Base-by-base conservation (phyloP, 2,888 invertebrate genomes). In the Bembecia ichneumoniformis region DNA sequence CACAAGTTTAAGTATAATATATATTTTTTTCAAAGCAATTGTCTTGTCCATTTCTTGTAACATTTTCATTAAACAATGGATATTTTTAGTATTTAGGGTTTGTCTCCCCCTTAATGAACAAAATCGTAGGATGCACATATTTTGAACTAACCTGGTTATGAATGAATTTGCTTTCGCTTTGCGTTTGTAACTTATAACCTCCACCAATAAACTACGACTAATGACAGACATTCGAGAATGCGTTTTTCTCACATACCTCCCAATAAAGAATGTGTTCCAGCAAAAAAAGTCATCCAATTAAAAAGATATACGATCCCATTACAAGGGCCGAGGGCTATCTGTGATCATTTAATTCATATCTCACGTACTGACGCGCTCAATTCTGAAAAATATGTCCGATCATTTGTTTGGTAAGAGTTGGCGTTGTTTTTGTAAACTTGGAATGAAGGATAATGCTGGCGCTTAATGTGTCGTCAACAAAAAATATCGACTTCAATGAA, bases 231-330 rank as follows among this genome's bases (percentile, higher is more conserved):
- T 71, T 58, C 58, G 66, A 62, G 74, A 71, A 78, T 74, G 74
- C 66, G 75, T 83, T 82, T 82, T 79, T 81, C 79, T 80, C 77
- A 74, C 79, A 71, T 70, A 56, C 62, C 60, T 63, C 62, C 63
- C 57, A 66, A 62, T 62, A 60, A 69, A 71, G 66, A 69, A 76
- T 71, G 68, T 60, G 65, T 58, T 52, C 56, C 58, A 55, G 74
- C 68, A 82, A 82, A 50, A 52, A 82, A 84, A 83, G 50, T 52
- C 58, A 67, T 71, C 78, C 82, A 84, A 84, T 86, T 84, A 83
- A 82, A 73, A 72, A 77, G 80, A 83, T 79, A 74, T 77, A 81
- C 58, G 62, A 68, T 64, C 63, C 74, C 71, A 78, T 81, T 81
- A 75, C 64, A 61, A 62, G 69, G 71, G 66, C 68, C 61, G 62